Conservation (phyloP, 2,797 vertebrate genomes). For the Gymnothorax reevesii region DNA sequence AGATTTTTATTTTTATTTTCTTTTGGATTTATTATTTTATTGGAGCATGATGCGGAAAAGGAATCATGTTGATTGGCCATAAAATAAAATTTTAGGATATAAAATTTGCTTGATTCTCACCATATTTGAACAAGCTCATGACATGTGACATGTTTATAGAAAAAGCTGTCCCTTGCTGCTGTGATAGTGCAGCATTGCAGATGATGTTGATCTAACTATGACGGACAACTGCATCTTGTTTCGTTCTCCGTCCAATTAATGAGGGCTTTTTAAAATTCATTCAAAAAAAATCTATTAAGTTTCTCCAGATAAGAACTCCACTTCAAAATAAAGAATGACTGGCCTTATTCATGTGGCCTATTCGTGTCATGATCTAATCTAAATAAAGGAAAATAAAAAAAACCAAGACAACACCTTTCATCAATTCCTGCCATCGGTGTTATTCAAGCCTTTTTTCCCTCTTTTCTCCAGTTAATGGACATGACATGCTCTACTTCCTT, state of each 20-base stretch:
- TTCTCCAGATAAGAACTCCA: neutral
- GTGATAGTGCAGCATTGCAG: neutral
- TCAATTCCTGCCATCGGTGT: conserved; percentile 41
- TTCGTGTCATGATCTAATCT: neutral
- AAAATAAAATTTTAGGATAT: too few relatives aligned
- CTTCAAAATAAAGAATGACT: too few relatives aligned
- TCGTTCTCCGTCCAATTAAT: conserved; percentile 51
- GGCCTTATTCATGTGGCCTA: too few relatives aligned
- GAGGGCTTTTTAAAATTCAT: conserved; percentile 47
- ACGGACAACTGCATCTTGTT: neutral
- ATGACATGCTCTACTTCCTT: conserved; percentile 50
- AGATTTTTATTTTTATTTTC: too few relatives aligned
- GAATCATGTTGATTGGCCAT: too few relatives aligned
- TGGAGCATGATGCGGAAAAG: too few relatives aligned
- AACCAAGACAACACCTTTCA: neutral
- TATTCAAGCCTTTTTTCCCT: conserved; percentile 26
- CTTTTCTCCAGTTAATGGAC: conserved; percentile 60
- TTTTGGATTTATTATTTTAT: too few relatives aligned
- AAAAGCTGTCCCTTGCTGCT: neutral
- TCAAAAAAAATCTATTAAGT: conserved; percentile 29
- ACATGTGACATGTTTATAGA: neutral
- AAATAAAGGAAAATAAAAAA: neutral
- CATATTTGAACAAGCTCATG: neutral
- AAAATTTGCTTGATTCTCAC: neutral
- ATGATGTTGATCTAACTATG: conserved; percentile 7